A percentile compares a stretch with the other conserved stretches of the same genome.
Evolutionary conservation across 2,113 vertebrate species (phyloP).

Genomic region (Poeciliopsis prolifica): DNA sequence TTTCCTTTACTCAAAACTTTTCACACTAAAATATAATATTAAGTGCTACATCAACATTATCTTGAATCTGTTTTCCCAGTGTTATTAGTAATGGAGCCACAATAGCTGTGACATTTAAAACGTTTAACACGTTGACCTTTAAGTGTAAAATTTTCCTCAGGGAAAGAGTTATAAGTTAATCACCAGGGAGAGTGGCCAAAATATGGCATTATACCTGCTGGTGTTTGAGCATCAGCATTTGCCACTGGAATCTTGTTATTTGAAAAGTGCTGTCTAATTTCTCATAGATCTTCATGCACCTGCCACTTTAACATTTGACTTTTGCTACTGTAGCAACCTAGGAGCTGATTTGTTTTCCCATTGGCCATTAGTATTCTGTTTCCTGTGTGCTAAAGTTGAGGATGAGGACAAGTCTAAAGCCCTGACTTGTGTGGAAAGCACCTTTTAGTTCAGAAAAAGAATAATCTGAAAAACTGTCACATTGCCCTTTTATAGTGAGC

Average conservation of each 20-base stretch:
- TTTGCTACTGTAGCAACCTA: too few relatives aligned
- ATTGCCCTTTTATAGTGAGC: too few relatives aligned
- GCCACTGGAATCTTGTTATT: not conserved
- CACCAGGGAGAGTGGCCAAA: conserved; percentile 2
- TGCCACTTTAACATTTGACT: too few relatives aligned
- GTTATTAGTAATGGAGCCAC: conserved; percentile 25
- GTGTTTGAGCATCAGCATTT: not conserved
- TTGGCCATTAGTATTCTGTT: not conserved
- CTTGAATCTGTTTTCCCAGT: conserved; percentile 32
- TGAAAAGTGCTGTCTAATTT: too few relatives aligned
- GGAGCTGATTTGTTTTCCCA: too few relatives aligned
- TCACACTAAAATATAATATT: too few relatives aligned
- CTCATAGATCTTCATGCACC: too few relatives aligned
- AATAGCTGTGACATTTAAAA: conserved; percentile 56
- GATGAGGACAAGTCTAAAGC: too few relatives aligned
- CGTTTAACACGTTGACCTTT: conserved; percentile 57
- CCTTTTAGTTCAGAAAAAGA: not conserved
- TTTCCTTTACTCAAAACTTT: too few relatives aligned
- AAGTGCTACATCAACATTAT: not conserved
- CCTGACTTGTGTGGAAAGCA: not conserved
- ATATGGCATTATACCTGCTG: not conserved
- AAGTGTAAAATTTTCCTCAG: conserved; percentile 43
- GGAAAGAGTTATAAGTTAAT: conserved; percentile 34
- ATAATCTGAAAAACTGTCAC: too few relatives aligned
- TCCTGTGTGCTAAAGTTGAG: not conserved